A percentile compares a stretch with the other conserved stretches of the same genome.
These are phyloP conservation scores for Galagoides demidoff DNA, from an alignment of 2,797 vertebrate species.

Conservation along the genomic window DNA sequence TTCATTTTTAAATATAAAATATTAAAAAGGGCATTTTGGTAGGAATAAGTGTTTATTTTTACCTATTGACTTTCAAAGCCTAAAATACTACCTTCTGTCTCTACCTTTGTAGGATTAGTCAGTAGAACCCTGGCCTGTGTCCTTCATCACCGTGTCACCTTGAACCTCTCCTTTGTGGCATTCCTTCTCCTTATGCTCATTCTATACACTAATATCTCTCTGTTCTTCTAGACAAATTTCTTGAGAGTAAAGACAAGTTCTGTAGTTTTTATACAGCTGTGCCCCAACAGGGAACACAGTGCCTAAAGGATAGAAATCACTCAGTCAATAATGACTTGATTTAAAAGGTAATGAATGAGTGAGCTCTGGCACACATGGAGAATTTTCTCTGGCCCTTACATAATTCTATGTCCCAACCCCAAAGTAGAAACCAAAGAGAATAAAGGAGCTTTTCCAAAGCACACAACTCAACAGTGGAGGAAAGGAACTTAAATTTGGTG, in stretches of 20 bases:
- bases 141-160: background rate
- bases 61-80: background rate
- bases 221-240: background rate
- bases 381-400: background rate
- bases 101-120: background rate
- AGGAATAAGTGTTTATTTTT: background rate
- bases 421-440: background rate
- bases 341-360: background rate
- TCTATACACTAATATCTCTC: background rate
- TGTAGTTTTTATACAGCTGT: background rate
- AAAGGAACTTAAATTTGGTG: background rate
- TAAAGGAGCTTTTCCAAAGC: background rate
- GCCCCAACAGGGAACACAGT: background rate
- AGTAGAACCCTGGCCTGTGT: background rate
- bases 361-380: background rate
- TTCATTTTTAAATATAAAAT: constrained; percentile 10
- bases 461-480: background rate
- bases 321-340: background rate
- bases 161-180: background rate
- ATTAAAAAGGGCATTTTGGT: background rate
- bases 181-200: background rate
- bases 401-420: background rate
- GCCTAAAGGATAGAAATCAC: background rate
- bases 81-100: background rate
- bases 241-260: background rate